These are phyloP conservation scores for Pseudomugil tenellus DNA, from an alignment of 2,797 vertebrate genomes.

Conservation along the genomic window DNA sequence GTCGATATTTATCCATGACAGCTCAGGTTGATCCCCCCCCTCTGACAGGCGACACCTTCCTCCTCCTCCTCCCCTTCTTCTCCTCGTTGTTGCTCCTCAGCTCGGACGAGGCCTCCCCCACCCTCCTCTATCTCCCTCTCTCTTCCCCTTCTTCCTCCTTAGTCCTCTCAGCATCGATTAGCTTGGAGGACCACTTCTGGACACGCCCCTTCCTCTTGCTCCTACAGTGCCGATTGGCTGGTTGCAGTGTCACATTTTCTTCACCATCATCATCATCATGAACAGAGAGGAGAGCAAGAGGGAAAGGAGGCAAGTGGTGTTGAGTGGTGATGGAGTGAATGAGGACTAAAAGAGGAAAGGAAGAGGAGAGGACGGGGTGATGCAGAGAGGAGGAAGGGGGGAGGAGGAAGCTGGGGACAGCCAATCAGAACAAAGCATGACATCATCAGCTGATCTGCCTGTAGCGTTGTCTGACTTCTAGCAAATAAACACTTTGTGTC, in stretches of 20 bases:
- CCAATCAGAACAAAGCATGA: constrained; percentile 81
- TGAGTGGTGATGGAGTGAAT: constrained; percentile 45
- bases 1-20: constrained; percentile 92
- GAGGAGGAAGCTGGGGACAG: constrained; percentile 39
- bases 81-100: constrained; percentile 45
- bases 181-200: constrained; percentile 83
- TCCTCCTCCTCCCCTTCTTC: constrained; percentile 48
- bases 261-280: constrained; percentile 63
- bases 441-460: constrained; percentile 75
- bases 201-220: constrained; percentile 84
- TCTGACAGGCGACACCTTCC: constrained; percentile 60
- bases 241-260: constrained; percentile 81
- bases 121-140: constrained; percentile 78
- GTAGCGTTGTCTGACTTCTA: constrained; percentile 59
- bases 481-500: constrained; percentile 54
- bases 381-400: constrained; percentile 18
- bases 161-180: constrained; percentile 89
- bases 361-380: constrained; percentile 29
- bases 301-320: constrained; percentile 33
- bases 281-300: constrained; percentile 34
- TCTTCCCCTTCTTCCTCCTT: constrained; percentile 70
- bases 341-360: constrained; percentile 48
- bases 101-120: constrained; percentile 69
- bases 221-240: constrained; percentile 74
- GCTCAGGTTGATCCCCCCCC: constrained; percentile 63